Base-by-base conservation (phyloP, 2,888 invertebrate genomes). In the Hirtodrosophila trivittata region DNA sequence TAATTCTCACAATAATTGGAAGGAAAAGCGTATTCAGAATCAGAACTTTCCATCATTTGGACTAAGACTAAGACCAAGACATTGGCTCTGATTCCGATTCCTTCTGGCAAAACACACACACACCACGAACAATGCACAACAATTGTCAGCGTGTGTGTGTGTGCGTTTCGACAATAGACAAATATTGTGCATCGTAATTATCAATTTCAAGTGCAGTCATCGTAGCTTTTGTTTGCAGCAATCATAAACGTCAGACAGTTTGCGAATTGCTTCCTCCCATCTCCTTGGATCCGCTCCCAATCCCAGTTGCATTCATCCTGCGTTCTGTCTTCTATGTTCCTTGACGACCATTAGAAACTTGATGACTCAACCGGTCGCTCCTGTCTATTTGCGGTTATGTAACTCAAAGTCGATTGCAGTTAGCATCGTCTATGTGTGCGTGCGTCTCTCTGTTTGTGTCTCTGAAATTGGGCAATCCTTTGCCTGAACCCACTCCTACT, bases 201-300 rank as follows among this genome's bases (percentile, higher is more conserved):
- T 80, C 84, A 83, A 80, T 80, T 86, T 83, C 77, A 59, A 83
- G 84, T 78, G 86, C 78, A 78, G 83, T 45, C 78, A 81, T 77
- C 66, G 71, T 65, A 65, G 64, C 85, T 80, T 76, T 78, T 80
- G 84, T 83, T 86, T 86, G 78, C 81, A 58, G 84, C 84, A 86
- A 73, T 83, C 86, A 78, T 86, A 78, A 86, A 72, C 62, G 77
- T 66, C 73, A 58, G 77, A 46, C 76, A 47, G 52, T 47, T 60
- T 63, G 69, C 37, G 45, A 45, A 28, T 46, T 52, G 26, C 46
- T 47, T 54, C 30, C 28, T n/a, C 26, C 18, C 49, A 26, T 21
- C 38, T 49, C 5, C 32, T 35, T 12, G 32, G 10, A 41, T 7
- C 21, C 13, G 47, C 39, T 37, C 50, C 26, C 43, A 7, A 30